Evolutionary conservation across 2,797 vertebrate species (phyloP).

Genomic region (Clarias laeviceps): DNA sequence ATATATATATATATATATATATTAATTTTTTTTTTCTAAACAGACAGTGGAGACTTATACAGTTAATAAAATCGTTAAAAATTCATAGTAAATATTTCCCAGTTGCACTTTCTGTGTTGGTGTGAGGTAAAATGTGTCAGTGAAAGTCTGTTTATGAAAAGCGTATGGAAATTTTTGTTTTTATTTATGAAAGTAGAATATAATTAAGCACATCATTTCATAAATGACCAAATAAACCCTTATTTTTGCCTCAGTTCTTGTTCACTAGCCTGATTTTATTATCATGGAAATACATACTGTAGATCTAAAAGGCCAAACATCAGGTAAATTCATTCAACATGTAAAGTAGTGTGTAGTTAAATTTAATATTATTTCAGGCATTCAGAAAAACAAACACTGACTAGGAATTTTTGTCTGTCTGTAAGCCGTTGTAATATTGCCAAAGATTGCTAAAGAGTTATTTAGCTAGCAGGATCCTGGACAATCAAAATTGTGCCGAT

Average conservation of each 20-base stretch:
- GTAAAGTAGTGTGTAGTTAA: background rate
- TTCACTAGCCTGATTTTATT: conserved; percentile 18
- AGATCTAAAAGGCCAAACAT: background rate
- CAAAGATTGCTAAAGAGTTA: conserved; percentile 72
- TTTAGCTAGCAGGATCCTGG: conserved; percentile 55
- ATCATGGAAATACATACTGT: background rate
- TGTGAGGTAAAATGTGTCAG: conserved; percentile 8
- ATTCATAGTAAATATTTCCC: conserved; percentile 12
- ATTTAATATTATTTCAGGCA: background rate
- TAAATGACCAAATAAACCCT: conserved; percentile 18
- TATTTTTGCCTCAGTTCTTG: conserved; percentile 1
- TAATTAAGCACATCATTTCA: conserved; percentile 1
- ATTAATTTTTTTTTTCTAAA: conserved; percentile 22
- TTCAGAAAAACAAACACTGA: background rate
- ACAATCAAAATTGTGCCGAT: background rate
- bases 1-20: background rate
- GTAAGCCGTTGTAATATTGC: conserved; percentile 69
- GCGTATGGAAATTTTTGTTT: background rate
- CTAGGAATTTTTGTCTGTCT: conserved; percentile 52
- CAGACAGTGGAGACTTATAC: background rate
- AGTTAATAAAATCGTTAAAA: conserved; percentile 6
- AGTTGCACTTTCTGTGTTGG: conserved; percentile 14
- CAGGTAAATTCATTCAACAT: background rate
- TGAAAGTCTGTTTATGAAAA: conserved; percentile 9
- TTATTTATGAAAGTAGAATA: conserved; percentile 32